Percentiles rank a stretch among this genome's conserved stretches.
Evolutionary conservation across 1,140 invertebrate genomes (phyloP).

Genomic region (Acromyrmex heyeri): DNA sequence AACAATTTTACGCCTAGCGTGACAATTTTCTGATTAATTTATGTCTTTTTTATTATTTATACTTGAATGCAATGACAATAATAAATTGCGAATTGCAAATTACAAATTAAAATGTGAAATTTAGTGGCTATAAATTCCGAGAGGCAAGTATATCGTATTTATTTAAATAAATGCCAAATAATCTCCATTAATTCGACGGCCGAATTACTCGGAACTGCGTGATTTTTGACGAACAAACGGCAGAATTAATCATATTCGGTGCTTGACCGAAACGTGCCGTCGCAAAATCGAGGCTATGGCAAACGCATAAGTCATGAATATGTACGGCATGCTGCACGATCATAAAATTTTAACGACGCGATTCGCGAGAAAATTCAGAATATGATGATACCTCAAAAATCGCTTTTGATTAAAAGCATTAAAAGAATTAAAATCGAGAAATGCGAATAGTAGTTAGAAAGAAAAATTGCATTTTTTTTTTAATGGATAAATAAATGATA

Average conservation of each 20-base stretch:
- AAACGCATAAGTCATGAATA: slow-evolving; percentile 62
- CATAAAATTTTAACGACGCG: slow-evolving; percentile 55
- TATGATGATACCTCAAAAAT: slow-evolving; percentile 6
- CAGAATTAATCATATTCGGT: slow-evolving; percentile 47
- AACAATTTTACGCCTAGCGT: neutral
- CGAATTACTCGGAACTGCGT: slow-evolving; percentile 36
- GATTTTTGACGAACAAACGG: slow-evolving; percentile 58
- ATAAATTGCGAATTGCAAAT: slow-evolving; percentile 40
- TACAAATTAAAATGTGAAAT: slow-evolving; percentile 31
- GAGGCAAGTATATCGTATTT: neutral
- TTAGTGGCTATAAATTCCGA: slow-evolving; percentile 24
- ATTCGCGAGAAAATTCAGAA: slow-evolving; percentile 35
- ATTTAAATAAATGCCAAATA: slow-evolving; percentile 61
- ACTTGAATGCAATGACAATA: neutral
- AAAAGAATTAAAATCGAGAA: neutral
- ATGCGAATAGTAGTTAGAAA: neutral
- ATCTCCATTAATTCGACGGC: slow-evolving; percentile 42
- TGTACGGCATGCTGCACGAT: slow-evolving; percentile 40
- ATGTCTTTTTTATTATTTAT: neutral
- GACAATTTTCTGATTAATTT: slow-evolving; percentile 4
- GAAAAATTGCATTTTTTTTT: slow-evolving; percentile 4
- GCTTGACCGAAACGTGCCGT: slow-evolving; percentile 57
- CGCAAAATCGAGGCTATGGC: slow-evolving; percentile 44
- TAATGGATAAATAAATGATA: neutral
- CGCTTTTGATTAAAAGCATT: neutral